phyloP scores from a whole-genome alignment of 2,888 invertebrate genomes.

The Mantis religiosa region DNA sequence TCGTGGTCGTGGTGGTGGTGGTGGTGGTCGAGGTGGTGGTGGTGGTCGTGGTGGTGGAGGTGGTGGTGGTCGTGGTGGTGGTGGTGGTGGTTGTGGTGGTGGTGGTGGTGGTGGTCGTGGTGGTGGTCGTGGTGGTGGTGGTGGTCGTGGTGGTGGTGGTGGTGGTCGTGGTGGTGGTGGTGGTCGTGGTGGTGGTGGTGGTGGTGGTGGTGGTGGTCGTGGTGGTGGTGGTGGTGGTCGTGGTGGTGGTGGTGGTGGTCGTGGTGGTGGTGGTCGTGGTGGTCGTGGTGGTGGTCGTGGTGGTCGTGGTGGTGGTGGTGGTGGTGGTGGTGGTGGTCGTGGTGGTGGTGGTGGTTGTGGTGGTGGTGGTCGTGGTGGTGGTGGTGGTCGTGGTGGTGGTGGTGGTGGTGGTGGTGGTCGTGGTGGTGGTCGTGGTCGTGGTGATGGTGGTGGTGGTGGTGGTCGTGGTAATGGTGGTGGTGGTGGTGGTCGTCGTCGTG shows the following conservation, averaged over 20 bases:
- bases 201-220: not conserved
- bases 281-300: not conserved
- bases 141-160: not conserved
- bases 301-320: not conserved
- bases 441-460: not conserved
- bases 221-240: not conserved
- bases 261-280: not conserved
- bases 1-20: not conserved
- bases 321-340: not conserved
- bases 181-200: not conserved
- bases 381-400: not conserved
- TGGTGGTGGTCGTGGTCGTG: not conserved
- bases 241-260: not conserved
- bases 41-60: not conserved
- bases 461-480: not conserved
- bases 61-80: not conserved
- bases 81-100: too few species aligned
- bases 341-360: not conserved
- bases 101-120: not conserved
- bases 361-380: not conserved
- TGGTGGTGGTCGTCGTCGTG: not conserved
- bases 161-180: not conserved
- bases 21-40: not conserved
- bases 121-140: not conserved
- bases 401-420: not conserved